Conservation (phyloP, 30 jellyfish, hydroid and myxozoan species). For the Euphysa ruthae region DNA sequence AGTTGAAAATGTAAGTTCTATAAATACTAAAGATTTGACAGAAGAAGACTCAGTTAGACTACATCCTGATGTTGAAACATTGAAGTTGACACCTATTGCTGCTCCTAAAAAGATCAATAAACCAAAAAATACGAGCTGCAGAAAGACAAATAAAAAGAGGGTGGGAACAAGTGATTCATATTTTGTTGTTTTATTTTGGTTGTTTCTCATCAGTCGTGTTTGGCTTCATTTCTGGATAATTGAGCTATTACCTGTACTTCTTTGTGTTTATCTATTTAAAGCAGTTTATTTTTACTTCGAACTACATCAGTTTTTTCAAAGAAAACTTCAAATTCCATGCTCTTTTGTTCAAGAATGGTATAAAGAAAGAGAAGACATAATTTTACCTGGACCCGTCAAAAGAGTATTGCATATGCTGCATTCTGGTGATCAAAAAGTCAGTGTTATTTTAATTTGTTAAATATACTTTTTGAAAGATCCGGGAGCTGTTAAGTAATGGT, state of each 20-base stretch:
- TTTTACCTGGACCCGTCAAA: slow-evolving; percentile 71
- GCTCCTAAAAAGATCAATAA: not conserved
- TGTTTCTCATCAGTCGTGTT: slow-evolving; percentile 44
- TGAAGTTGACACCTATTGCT: not conserved
- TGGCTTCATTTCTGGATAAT: slow-evolving; percentile 37
- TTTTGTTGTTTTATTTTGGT: slow-evolving; percentile 75
- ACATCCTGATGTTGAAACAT: not conserved
- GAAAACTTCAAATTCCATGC: not conserved
- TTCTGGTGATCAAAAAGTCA: slow-evolving; percentile 64
- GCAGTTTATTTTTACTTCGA: slow-evolving; percentile 14
- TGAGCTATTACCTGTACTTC: slow-evolving; percentile 7
- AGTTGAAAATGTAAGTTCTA: not conserved
- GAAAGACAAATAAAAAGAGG: slow-evolving; percentile 27
- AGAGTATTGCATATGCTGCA: slow-evolving; percentile 46
- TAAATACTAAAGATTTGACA: not conserved
- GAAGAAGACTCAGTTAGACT: not conserved
- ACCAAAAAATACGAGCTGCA: too few species aligned
- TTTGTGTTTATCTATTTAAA: slow-evolving; percentile 17
- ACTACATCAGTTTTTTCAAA: slow-evolving; percentile 11
- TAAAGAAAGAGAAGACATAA: slow-evolving; percentile 46
- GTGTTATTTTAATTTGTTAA: too few species aligned
- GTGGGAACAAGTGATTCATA: slow-evolving; percentile 75
- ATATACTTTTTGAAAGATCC: too few species aligned
- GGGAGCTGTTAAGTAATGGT: too few species aligned
- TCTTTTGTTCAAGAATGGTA: slow-evolving; percentile 30